phyloP scores from a whole-genome alignment of 1,140 invertebrate species.

The Epicauta chinensis region DNA sequence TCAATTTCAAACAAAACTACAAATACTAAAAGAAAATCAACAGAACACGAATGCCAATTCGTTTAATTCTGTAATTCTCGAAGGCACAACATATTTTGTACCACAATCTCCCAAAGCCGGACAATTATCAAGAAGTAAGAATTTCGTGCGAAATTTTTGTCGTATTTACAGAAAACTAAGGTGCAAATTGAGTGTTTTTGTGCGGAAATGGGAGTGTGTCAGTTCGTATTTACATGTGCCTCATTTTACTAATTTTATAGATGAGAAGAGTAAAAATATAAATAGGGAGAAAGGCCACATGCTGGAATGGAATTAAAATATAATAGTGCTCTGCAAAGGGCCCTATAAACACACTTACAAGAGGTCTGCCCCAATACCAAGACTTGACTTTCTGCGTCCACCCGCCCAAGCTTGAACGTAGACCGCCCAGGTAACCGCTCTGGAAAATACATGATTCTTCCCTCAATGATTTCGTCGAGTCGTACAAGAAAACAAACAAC shows the following conservation, averaged over 20 bases:
- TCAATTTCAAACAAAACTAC: too few species aligned
- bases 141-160: too few species aligned
- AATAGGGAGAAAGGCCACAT: constrained; percentile 24
- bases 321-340: constrained; percentile 21
- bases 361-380: constrained; percentile 91
- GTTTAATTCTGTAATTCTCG: too few species aligned
- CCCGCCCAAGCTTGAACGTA: constrained; percentile 83
- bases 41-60: too few species aligned
- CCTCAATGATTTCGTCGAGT: neutral
- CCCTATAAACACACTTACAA: constrained; percentile 63
- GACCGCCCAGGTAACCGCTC: constrained; percentile 86
- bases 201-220: constrained; percentile 14
- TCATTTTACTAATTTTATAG: constrained; percentile 1
- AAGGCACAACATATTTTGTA: neutral
- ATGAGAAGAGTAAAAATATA: too few species aligned
- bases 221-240: constrained; percentile 18
- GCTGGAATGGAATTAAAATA: constrained; percentile 5
- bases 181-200: constrained; percentile 17
- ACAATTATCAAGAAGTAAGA: neutral
- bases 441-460: constrained; percentile 44
- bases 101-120: too few species aligned
- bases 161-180: neutral
- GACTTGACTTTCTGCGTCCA: constrained; percentile 90
- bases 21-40: too few species aligned
- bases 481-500: too few species aligned